Evolutionary conservation across 2,113 vertebrate genomes (phyloP).

Genomic region (Maccullochella peelii): DNA sequence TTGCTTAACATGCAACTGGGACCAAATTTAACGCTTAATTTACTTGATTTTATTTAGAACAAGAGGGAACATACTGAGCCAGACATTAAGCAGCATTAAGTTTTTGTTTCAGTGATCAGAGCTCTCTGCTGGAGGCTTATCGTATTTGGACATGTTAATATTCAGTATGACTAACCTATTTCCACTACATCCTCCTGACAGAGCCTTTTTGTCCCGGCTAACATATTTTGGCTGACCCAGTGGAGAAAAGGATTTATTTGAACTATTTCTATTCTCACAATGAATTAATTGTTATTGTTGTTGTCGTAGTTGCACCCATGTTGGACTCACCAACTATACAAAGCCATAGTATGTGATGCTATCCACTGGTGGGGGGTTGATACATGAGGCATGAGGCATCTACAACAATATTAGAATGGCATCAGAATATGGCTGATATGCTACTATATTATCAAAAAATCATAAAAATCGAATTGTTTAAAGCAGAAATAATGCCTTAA

Average conservation of each 20-base stretch:
- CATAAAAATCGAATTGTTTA: neutral
- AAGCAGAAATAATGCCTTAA: neutral
- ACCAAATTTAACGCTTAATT: slow-evolving; percentile 51
- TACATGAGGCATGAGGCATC: neutral
- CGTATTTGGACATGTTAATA: slow-evolving; percentile 3
- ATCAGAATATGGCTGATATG: neutral
- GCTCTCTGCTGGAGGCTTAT: neutral
- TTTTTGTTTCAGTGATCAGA: slow-evolving; percentile 14
- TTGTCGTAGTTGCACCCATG: neutral
- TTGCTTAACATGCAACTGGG: slow-evolving; percentile 32
- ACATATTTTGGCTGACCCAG: neutral
- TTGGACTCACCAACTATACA: neutral
- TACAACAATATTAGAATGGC: neutral
- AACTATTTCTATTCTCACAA: neutral
- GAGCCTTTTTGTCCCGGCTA: slow-evolving; percentile 10
- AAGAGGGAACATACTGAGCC: slow-evolving; percentile 35
- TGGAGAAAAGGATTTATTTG: neutral
- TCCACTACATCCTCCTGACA: slow-evolving; percentile 12
- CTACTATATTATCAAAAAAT: neutral
- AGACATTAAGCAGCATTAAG: no score
- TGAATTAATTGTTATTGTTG: neutral
- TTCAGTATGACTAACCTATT: neutral
- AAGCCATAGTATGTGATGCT: neutral
- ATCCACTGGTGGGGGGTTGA: neutral
- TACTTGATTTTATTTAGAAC: slow-evolving; percentile 45